Evolutionary conservation across 1,140 invertebrate genomes (phyloP), one percentile per base, ranked within the genome.

Genomic region (Procambarus virginalis): DNA sequence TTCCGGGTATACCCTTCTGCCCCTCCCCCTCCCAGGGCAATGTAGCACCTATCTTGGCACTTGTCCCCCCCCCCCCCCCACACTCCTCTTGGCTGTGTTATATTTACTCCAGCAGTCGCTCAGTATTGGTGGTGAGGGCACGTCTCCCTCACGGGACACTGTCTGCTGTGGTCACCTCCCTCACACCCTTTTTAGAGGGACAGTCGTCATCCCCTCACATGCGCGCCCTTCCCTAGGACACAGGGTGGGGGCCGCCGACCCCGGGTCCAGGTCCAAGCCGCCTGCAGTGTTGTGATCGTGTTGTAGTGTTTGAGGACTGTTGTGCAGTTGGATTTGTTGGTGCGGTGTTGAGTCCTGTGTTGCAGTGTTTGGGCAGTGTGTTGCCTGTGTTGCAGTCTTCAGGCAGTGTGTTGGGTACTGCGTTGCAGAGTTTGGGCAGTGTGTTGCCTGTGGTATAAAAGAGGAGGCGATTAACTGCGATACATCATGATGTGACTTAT

Each of bases 41-140:
- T 45, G 55, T 8, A 51, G 78, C 9, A 20, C 49, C 51, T 75
- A 68, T 55, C 51, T 85, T 85, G 83, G 83, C 83, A 85, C 22
- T 58, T 51, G 78, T 22, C 78, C 64, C 49, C 14, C 6, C 81
- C 49, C 68, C 45, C 68, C 82, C 68, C 22, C 49, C 81, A 10
- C 64, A 12, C 20, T 34, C 82, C 45, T 75, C 34, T 60, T 70
- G 60, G 60, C 81, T 3, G 82, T 49, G 83, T n/a, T 85, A 85
- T 85, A 85, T 85, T 85, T 85, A 85, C 73, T 73, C 17, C 83
- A 34, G 34, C 83, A 85, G 83, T 85, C 49, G 49, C 70, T 76
- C 22, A 55, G 49, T 22, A 76, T 48, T 46, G 48, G 70, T 76
- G 48, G 73, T 34, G 82, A 45, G 48, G 83, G 46, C 34, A 45